Percentiles rank a stretch among this genome's conserved stretches.
Evolutionary conservation across 2,888 invertebrate species (phyloP).

Genomic region (Dasysyrphus tricinctus): DNA sequence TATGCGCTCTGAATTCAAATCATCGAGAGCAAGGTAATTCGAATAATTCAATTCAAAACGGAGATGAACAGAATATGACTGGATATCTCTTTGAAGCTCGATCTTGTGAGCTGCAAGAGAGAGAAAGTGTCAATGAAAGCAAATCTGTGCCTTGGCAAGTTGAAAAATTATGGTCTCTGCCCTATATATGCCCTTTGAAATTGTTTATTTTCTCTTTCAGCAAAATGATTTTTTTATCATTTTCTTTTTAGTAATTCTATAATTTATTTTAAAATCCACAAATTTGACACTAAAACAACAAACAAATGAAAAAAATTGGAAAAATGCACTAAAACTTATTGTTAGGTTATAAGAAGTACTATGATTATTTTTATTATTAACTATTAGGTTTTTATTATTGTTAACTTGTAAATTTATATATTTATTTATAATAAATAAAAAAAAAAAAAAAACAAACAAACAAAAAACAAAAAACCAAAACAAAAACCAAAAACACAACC

Average conservation of each 20-base stretch:
- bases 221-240: conserved; percentile 43
- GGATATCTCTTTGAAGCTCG: conserved; percentile 44
- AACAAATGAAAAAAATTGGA: conserved; percentile 8
- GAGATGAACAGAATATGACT: background rate
- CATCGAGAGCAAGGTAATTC: background rate
- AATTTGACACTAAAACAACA: conserved; percentile 60
- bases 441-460: conserved; percentile 80
- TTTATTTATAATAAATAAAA: conserved; percentile 83
- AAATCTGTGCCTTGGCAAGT: conserved; percentile 53
- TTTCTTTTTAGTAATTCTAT: conserved; percentile 23
- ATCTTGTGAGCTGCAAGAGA: conserved; percentile 57
- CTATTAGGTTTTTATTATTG: conserved; percentile 73
- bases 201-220: conserved; percentile 66
- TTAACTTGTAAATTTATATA: conserved; percentile 79
- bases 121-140: conserved; percentile 33
- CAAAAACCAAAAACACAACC: conserved; percentile 77
- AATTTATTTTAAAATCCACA: background rate
- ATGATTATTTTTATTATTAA: conserved; percentile 63
- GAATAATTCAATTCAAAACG: background rate
- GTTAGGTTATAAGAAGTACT: conserved; percentile 71
- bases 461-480: conserved; percentile 76
- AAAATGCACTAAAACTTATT: conserved; percentile 67
- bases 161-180: conserved; percentile 65
- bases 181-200: conserved; percentile 60
- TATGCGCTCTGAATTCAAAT: background rate